These are phyloP conservation scores for Eutrigla gurnardus DNA, from an alignment of 2,797 vertebrate genomes.

Conservation along the genomic window DNA sequence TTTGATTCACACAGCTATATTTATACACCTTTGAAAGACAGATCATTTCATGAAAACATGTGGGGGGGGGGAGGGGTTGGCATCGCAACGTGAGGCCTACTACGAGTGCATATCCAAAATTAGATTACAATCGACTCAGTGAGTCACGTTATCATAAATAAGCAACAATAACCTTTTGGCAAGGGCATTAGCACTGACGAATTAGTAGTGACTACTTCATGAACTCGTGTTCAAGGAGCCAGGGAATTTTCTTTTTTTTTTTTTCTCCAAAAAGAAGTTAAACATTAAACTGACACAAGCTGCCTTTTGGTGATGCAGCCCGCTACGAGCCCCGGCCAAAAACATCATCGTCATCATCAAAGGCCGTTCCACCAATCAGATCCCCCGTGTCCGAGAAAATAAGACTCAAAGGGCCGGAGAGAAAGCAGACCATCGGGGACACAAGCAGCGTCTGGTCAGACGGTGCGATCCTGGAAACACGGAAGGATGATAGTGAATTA, in stretches of 20 bases:
- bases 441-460: slow-evolving; percentile 31
- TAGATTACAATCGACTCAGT: slow-evolving; percentile 47
- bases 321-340: slow-evolving; percentile 49
- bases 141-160: slow-evolving; percentile 57
- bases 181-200: slow-evolving; percentile 61
- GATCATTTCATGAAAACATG: slow-evolving; percentile 42
- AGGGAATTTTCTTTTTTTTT: slow-evolving; percentile 32
- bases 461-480: background rate
- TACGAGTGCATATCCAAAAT: slow-evolving; percentile 47
- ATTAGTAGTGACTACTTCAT: slow-evolving; percentile 63
- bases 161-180: slow-evolving; percentile 63
- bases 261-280: slow-evolving; percentile 29
- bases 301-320: slow-evolving; percentile 65
- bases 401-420: slow-evolving; percentile 43
- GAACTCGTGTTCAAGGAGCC: slow-evolving; percentile 52
- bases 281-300: slow-evolving; percentile 64
- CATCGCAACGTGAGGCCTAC: slow-evolving; percentile 9
- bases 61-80: slow-evolving; percentile 45
- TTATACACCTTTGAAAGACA: slow-evolving; percentile 63
- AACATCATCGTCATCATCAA: slow-evolving; percentile 54
- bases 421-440: slow-evolving; percentile 35
- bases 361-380: slow-evolving; percentile 50
- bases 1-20: slow-evolving; percentile 63
- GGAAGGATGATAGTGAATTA: slow-evolving; percentile 1
- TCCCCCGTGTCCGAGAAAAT: slow-evolving; percentile 37